Conservation (phyloP, 2,113 vertebrate genomes). For the Nothocercus nigrocapillus region DNA sequence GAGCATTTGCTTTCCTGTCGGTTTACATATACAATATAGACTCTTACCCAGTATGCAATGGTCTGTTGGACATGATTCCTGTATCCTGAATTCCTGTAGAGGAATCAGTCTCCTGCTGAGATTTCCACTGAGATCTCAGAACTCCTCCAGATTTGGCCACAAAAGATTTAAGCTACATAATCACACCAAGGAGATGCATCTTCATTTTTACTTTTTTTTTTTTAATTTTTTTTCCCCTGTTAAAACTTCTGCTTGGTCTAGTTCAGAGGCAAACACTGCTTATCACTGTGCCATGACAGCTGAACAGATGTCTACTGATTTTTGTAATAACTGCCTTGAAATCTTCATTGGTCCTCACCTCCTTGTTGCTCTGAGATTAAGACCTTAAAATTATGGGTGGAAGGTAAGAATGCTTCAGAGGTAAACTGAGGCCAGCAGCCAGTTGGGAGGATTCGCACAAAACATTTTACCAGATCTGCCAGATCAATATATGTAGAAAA, state of each 20-base stretch:
- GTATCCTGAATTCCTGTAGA: neutral
- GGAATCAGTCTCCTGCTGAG: neutral
- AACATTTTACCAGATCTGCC: neutral
- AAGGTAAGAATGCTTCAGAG: neutral
- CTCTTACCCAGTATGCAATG: accelerated
- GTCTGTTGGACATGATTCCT: neutral
- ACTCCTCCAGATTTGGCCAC: neutral
- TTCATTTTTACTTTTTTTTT: neutral
- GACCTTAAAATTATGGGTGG: neutral
- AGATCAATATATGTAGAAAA: neutral
- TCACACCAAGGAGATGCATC: neutral
- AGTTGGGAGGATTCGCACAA: neutral
- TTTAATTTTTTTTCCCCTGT: neutral
- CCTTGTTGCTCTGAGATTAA: neutral
- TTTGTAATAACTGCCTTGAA: neutral
- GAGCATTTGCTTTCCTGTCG: neutral
- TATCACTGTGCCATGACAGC: neutral
- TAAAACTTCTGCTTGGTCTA: neutral
- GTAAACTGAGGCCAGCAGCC: neutral
- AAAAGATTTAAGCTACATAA: accelerated
- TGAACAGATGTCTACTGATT: neutral
- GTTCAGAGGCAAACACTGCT: neutral
- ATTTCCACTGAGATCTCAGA: neutral
- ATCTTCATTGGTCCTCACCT: neutral
- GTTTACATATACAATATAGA: neutral